Evolutionary conservation across 2,113 vertebrate species (phyloP).

Genomic region (Thinocorus orbignyianus): DNA sequence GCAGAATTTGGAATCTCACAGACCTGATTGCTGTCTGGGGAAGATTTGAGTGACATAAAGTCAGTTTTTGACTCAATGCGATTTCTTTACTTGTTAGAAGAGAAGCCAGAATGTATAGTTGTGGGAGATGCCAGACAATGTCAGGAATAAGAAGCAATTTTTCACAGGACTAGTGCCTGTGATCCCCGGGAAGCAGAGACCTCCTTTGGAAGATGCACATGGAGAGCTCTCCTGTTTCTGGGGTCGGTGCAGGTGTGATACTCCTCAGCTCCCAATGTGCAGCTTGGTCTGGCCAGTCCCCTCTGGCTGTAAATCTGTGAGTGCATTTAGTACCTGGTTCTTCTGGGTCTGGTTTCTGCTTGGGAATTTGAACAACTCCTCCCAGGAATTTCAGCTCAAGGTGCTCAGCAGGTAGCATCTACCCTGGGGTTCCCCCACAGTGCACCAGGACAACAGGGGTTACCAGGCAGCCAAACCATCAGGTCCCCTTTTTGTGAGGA

Average conservation of each 20-base stretch:
- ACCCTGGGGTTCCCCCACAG: neutral
- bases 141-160: neutral
- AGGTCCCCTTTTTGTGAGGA: neutral
- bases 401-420: neutral
- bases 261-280: neutral
- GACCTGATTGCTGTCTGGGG: neutral
- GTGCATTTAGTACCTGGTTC: neutral
- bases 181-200: neutral
- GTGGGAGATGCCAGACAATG: neutral
- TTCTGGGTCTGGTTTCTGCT: neutral
- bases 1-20: neutral
- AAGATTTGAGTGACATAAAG: neutral
- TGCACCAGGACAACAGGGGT: neutral
- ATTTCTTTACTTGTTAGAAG: neutral
- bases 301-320: neutral
- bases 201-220: neutral
- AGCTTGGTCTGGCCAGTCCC: neutral
- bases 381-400: neutral
- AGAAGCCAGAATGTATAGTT: neutral
- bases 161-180: neutral
- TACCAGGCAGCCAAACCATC: neutral
- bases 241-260: neutral
- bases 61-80: neutral
- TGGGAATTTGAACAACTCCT: neutral
- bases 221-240: neutral